Percentiles rank a stretch among this genome's conserved stretches.
phyloP scores from a whole-genome alignment of 2,888 invertebrate species.

The Chironomus tentans region DNA sequence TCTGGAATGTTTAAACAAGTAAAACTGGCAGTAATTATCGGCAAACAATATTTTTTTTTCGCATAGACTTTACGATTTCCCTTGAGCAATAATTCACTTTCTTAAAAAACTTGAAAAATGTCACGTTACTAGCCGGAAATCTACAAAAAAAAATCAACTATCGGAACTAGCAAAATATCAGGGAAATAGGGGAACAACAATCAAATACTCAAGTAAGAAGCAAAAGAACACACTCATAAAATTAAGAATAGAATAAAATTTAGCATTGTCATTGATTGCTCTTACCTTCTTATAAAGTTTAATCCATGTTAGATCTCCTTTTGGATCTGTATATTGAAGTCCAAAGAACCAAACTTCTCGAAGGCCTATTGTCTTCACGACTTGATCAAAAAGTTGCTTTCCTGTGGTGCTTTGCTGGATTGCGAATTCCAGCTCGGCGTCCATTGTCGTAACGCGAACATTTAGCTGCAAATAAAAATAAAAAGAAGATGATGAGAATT shows the following conservation, averaged over 20 bases:
- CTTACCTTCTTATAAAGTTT: conserved; percentile 98
- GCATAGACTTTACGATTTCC: not conserved
- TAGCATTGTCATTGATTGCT: not conserved
- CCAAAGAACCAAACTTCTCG: conserved; percentile 99
- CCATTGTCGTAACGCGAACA: conserved; percentile 99
- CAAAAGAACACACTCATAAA: not conserved
- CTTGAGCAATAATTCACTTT: not conserved
- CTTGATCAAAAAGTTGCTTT: conserved; percentile 99
- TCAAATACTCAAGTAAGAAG: conserved; percentile 2
- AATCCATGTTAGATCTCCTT: conserved; percentile 97
- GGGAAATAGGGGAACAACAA: not conserved
- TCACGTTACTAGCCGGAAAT: not conserved
- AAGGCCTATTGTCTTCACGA: conserved; percentile 98
- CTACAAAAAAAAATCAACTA: not conserved
- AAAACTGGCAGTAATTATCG: not conserved
- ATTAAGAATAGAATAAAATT: not conserved
- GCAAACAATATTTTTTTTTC: not conserved
- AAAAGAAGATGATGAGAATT: not conserved
- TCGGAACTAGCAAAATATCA: not conserved
- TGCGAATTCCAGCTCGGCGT: conserved; percentile 99
- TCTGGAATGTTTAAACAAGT: not conserved
- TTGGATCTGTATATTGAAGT: conserved; percentile 96
- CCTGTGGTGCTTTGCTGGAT: conserved; percentile 99
- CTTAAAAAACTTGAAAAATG: not conserved
- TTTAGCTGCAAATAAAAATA: conserved; percentile 64